phyloP scores from a whole-genome alignment of 2,888 invertebrate species.

The Cheilosia scutellata region DNA sequence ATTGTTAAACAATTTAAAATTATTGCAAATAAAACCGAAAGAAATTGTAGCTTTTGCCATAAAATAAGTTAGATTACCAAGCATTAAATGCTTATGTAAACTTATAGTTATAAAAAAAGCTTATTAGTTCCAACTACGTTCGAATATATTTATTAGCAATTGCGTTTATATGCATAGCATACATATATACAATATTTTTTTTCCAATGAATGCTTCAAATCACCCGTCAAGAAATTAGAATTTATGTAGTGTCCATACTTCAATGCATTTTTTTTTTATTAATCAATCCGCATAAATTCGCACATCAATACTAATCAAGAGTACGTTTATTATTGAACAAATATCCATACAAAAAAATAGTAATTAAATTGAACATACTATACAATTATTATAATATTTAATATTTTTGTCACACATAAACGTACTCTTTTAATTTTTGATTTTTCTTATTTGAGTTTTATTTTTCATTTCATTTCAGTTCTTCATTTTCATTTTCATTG shows the following conservation, averaged over 20 bases:
- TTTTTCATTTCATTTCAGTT: constrained; percentile 60
- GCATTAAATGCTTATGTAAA: constrained; percentile 14
- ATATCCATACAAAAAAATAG: neutral
- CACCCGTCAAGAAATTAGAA: constrained; percentile 46
- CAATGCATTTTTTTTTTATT: constrained; percentile 31
- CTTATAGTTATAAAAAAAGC: constrained; percentile 37
- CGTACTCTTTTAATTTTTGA: constrained; percentile 28
- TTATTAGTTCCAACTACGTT: constrained; percentile 33
- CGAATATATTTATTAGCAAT: constrained; percentile 28
- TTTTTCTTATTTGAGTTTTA: constrained; percentile 9
- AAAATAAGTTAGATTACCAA: constrained; percentile 2
- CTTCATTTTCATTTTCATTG: constrained; percentile 66
- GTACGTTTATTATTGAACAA: constrained; percentile 43
- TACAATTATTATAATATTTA: neutral
- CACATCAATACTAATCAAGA: constrained; percentile 40
- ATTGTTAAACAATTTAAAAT: constrained; percentile 9
- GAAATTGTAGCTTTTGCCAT: constrained; percentile 39
- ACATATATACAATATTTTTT: neutral
- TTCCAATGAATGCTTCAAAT: constrained; percentile 55
- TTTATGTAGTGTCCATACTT: constrained; percentile 41
- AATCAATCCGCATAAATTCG: constrained; percentile 33
- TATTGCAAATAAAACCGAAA: neutral
- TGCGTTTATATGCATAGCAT: constrained; percentile 35
- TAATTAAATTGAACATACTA: neutral
- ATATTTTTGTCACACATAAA: constrained; percentile 30